phyloP scores from a whole-genome alignment of 1,140 invertebrate genomes.

The Orius insidiosus region DNA sequence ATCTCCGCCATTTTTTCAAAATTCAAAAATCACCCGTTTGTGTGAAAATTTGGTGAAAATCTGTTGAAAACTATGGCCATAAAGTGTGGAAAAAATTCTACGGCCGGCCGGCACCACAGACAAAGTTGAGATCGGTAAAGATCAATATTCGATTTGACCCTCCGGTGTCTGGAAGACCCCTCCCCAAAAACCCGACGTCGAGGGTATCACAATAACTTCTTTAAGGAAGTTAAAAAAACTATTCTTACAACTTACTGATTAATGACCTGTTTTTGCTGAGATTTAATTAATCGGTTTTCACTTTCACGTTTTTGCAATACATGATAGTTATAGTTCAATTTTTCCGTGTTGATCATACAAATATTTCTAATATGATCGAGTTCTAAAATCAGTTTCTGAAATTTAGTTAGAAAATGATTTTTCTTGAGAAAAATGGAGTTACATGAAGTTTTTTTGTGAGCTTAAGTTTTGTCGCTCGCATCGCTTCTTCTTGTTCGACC shows the following conservation, averaged over 20 bases:
- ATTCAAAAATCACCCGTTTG: no score
- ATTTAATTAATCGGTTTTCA: conserved; percentile 6
- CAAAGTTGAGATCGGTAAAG: background rate
- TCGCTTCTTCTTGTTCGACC: conserved; percentile 7
- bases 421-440: no score
- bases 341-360: background rate
- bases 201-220: no score
- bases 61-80: background rate
- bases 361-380: background rate
- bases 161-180: background rate
- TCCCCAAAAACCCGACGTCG: no score
- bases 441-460: conserved; percentile 2
- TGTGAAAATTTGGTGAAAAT: no score
- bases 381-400: conserved; percentile 7
- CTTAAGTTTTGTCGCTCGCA: conserved; percentile 7
- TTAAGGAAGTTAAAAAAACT: background rate
- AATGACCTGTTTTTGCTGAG: conserved; percentile 5
- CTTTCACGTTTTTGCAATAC: conserved; percentile 3
- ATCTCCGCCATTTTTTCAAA: no score
- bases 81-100: background rate
- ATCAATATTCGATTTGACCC: no score
- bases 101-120: background rate
- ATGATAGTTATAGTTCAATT: conserved; percentile 5
- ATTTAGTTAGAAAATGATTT: background rate
- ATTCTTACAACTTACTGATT: conserved; percentile 3